Percentiles rank a stretch among this genome's conserved stretches.
phyloP scores from a whole-genome alignment of 2,797 vertebrate species.

The Coracias cyanogaster region DNA sequence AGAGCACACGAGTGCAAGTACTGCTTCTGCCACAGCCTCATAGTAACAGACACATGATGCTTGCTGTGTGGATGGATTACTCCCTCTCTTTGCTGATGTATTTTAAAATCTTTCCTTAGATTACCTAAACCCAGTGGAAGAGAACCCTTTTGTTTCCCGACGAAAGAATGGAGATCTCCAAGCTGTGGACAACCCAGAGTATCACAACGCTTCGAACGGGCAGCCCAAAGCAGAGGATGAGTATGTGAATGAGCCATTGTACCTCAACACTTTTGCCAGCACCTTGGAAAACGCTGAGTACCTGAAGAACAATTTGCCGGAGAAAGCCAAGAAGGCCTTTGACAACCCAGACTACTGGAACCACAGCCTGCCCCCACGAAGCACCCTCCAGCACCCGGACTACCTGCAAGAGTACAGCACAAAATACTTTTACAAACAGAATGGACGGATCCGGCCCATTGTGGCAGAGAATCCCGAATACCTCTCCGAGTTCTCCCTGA shows the following conservation, averaged over 20 bases:
- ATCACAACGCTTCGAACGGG: constrained; percentile 88
- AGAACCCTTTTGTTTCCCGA: constrained; percentile 95
- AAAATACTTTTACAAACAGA: constrained; percentile 97
- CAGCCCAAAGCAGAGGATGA: constrained; percentile 91
- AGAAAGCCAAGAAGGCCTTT: constrained; percentile 95
- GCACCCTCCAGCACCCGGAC: constrained; percentile 92
- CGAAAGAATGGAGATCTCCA: constrained; percentile 93
- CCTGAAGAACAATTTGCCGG: constrained; percentile 88
- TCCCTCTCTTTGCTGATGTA: not conserved
- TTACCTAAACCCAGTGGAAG: constrained; percentile 93
- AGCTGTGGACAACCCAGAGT: constrained; percentile 93
- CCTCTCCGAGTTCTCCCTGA: constrained; percentile 93
- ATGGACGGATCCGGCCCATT: constrained; percentile 90
- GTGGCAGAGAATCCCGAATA: constrained; percentile 96
- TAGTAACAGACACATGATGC: rapidly evolving
- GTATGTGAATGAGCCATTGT: constrained; percentile 92
- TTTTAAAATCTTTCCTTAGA: constrained; percentile 76
- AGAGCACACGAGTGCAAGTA: not conserved
- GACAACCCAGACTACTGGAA: constrained; percentile 99
- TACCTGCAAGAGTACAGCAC: constrained; percentile 90
- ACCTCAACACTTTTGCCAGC: constrained; percentile 93
- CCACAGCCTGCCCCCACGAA: constrained; percentile 93
- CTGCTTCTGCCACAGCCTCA: not conserved
- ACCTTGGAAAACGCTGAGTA: constrained; percentile 83
- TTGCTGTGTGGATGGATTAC: not conserved